phyloP scores from a whole-genome alignment of 2,888 invertebrate genomes.

The Kryphioiulus occultus region DNA sequence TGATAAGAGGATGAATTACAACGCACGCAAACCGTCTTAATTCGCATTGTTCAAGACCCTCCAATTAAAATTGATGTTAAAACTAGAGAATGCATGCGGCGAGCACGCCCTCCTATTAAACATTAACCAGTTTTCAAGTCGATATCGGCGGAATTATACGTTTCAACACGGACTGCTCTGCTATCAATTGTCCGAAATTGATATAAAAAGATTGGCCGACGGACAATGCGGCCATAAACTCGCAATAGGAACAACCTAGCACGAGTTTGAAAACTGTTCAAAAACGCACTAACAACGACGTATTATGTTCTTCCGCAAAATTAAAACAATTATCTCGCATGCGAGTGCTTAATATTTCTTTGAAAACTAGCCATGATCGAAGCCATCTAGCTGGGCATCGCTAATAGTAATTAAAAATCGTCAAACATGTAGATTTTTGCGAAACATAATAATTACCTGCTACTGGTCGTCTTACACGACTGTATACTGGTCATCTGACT shows the following conservation, averaged over 20 bases:
- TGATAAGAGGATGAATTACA: conserved; percentile 23
- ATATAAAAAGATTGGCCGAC: background rate
- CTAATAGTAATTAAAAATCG: too few species aligned
- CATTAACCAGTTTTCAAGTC: conserved; percentile 13
- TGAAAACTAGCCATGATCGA: too few species aligned
- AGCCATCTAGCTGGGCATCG: too few species aligned
- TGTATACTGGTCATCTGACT: too few species aligned
- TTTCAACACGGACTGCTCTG: background rate
- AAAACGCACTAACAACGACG: too few species aligned
- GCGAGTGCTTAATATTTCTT: too few species aligned
- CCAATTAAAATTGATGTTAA: conserved; percentile 23
- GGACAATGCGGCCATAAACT: background rate
- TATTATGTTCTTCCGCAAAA: too few species aligned
- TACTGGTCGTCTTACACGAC: too few species aligned
- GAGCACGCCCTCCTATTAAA: background rate
- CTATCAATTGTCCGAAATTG: background rate
- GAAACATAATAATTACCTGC: too few species aligned
- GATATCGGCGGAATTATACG: background rate
- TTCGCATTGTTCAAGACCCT: conserved; percentile 6
- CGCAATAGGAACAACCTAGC: background rate
- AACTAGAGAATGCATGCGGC: background rate
- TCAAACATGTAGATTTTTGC: too few species aligned
- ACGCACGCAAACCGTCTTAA: conserved; percentile 8
- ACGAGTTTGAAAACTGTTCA: background rate
- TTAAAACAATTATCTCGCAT: too few species aligned